A percentile compares a stretch with the other conserved stretches of the same genome.
Evolutionary conservation across 2,113 vertebrate species (phyloP).

Genomic region (Morphnarchus princeps): DNA sequence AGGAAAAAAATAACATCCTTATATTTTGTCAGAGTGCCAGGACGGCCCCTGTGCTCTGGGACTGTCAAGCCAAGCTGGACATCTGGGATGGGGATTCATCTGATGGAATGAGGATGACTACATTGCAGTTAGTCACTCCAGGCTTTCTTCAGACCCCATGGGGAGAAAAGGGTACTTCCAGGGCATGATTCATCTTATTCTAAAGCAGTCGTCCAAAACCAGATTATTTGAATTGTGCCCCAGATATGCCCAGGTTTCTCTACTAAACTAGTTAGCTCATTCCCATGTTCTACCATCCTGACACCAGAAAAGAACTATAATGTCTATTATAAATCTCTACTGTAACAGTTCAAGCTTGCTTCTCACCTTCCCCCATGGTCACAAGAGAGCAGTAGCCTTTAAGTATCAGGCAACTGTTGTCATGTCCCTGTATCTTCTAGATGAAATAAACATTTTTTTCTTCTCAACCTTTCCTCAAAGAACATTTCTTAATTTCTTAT

Average conservation of each 20-base stretch:
- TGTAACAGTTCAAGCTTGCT: not conserved
- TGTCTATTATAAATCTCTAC: not conserved
- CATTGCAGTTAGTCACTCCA: not conserved
- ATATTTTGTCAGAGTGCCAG: slow-evolving; percentile 31
- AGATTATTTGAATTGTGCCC: not conserved
- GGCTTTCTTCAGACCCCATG: not conserved
- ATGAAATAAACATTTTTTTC: not conserved
- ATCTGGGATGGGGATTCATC: slow-evolving; percentile 26
- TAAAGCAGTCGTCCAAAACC: not conserved
- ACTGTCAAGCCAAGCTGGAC: not conserved
- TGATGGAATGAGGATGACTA: not conserved
- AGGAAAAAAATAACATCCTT: slow-evolving; percentile 53
- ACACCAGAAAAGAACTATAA: not conserved
- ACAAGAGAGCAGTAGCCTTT: not conserved
- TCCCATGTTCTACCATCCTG: not conserved
- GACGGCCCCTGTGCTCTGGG: not conserved
- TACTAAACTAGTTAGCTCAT: not conserved
- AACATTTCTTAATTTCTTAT: not conserved
- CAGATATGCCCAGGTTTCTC: not conserved
- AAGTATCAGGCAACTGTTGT: not conserved
- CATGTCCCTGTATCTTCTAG: not conserved
- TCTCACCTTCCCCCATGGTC: not conserved
- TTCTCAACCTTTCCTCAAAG: not conserved
- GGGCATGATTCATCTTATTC: not conserved
- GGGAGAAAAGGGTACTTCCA: not conserved